Percentiles rank a stretch among this genome's conserved stretches.
These are phyloP conservation scores for Andrena flavipes DNA, from an alignment of 2,888 invertebrate species.

Conservation along the genomic window DNA sequence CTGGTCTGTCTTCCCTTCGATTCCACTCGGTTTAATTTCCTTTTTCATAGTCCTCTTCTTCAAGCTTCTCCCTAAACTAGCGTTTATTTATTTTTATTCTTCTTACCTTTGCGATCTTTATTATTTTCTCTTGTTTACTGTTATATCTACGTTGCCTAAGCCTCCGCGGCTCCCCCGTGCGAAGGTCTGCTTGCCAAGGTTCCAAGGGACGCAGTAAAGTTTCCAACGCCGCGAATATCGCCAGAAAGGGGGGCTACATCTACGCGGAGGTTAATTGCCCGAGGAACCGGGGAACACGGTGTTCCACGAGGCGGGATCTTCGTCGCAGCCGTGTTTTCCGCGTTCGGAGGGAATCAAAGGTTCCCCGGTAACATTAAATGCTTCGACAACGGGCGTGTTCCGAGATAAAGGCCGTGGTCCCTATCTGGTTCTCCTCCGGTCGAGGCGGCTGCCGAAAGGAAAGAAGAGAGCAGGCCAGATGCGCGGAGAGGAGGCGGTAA, in stretches of 20 bases:
- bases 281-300: conserved; percentile 36
- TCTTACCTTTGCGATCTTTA: not conserved
- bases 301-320: conserved; percentile 34
- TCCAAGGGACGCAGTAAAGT: not conserved
- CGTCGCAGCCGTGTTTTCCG: conserved; percentile 31
- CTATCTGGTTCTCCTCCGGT: not conserved
- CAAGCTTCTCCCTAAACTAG: not conserved
- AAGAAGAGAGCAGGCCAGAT: conserved; percentile 44
- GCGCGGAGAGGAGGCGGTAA: conserved; percentile 28
- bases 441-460: conserved; percentile 16
- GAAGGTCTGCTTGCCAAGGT: not conserved
- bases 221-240: not conserved
- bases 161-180: not conserved
- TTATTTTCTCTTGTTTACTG: not conserved
- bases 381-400: conserved; percentile 65
- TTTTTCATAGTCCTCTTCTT: not conserved
- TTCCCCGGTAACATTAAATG: conserved; percentile 52
- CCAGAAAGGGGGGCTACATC: not conserved
- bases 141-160: not conserved
- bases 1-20: not conserved
- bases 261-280: conserved; percentile 45
- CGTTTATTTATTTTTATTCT: not conserved
- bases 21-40: not conserved
- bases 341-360: conserved; percentile 49
- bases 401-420: conserved; percentile 46